These are phyloP conservation scores for Neopipo cinnamomea DNA, from an alignment of 2,113 vertebrate species.

Conservation along the genomic window DNA sequence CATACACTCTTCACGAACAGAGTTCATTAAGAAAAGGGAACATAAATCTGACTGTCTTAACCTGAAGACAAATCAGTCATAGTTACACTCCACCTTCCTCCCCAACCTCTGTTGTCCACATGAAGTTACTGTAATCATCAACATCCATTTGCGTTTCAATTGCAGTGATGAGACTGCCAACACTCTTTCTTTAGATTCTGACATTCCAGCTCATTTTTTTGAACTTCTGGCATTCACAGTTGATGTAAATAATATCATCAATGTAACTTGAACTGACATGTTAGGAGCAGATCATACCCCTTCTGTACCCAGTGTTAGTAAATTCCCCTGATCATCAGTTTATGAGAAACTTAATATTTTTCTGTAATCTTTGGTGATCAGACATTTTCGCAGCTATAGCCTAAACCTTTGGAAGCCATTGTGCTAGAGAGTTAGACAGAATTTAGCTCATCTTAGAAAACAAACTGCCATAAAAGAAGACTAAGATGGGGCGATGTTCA, in stretches of 20 bases:
- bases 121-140: neutral
- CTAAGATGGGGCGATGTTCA: neutral
- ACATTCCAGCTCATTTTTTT: neutral
- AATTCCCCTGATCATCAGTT: neutral
- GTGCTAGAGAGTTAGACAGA: neutral
- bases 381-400: neutral
- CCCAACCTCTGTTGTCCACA: neutral
- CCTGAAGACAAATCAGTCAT: neutral
- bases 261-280: neutral
- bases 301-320: neutral
- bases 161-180: neutral
- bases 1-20: neutral
- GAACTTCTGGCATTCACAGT: neutral
- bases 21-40: neutral
- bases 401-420: neutral
- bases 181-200: neutral
- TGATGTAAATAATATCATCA: neutral
- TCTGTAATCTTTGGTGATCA: neutral
- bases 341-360: neutral
- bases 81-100: neutral
- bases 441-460: neutral
- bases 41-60: neutral
- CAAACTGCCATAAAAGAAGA: neutral
- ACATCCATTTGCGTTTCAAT: fast-evolving
- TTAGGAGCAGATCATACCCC: neutral